These are phyloP conservation scores for Cheilinus undulatus DNA, from an alignment of 2,113 vertebrate species.

Conservation along the genomic window DNA sequence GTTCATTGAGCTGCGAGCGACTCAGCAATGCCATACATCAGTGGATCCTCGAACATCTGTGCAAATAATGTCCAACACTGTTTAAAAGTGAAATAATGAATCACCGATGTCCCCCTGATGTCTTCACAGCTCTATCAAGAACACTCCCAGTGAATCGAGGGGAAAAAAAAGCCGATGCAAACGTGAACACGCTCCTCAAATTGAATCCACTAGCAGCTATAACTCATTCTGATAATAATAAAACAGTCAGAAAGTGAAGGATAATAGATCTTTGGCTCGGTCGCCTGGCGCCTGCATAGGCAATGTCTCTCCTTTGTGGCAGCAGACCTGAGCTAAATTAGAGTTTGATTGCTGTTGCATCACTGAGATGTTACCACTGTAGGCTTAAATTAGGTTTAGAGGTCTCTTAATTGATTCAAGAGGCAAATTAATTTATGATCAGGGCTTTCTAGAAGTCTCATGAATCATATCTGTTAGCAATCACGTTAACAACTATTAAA, in stretches of 20 bases:
- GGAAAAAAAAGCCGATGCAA: background rate
- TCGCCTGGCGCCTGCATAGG: conserved; percentile 46
- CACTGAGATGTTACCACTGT: conserved; percentile 27
- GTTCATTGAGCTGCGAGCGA: conserved; percentile 47
- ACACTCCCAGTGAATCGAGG: background rate
- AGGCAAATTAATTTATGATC: conserved; percentile 39
- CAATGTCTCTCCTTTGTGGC: conserved; percentile 3
- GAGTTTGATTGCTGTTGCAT: conserved; percentile 44
- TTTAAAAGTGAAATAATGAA: conserved; percentile 60
- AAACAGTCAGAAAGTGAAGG: conserved; percentile 38
- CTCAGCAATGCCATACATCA: conserved; percentile 50
- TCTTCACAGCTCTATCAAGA: conserved; percentile 45
- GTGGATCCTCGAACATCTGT: conserved; percentile 57
- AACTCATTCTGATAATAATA: conserved; percentile 46
- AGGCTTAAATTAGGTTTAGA: conserved; percentile 37
- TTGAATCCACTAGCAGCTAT: conserved; percentile 43
- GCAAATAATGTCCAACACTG: conserved; percentile 49
- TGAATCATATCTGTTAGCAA: conserved; percentile 7
- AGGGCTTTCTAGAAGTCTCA: background rate
- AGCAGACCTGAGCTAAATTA: conserved; percentile 36
- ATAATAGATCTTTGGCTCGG: conserved; percentile 54
- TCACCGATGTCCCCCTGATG: conserved; percentile 44
- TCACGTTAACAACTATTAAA: background rate
- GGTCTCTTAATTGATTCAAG: conserved; percentile 43
- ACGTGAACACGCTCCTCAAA: conserved; percentile 47